A percentile compares a stretch with the other conserved stretches of the same genome.
These are phyloP conservation scores for Daboia siamensis DNA, from an alignment of 2,113 vertebrate species.

Conservation along the genomic window DNA sequence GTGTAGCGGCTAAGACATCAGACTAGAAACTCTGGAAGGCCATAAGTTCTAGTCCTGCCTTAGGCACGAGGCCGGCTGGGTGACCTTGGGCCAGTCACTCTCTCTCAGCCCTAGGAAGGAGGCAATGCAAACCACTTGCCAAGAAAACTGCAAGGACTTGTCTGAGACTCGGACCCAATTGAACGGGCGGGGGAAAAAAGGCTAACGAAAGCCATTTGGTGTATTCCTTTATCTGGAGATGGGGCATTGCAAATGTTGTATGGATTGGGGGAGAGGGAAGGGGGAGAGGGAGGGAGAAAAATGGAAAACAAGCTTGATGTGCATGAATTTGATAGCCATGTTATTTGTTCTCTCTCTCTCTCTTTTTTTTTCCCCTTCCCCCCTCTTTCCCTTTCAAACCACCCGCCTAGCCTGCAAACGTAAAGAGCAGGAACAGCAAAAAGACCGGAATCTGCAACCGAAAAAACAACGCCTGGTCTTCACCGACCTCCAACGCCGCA, in stretches of 20 bases:
- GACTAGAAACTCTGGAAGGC: background rate
- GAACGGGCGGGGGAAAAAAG: no score
- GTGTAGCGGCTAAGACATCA: background rate
- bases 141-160: background rate
- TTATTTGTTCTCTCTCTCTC: constrained; percentile 37
- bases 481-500: constrained; percentile 97
- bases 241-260: background rate
- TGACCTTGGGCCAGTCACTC: background rate
- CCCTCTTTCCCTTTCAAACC: background rate
- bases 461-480: constrained; percentile 98
- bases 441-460: constrained; percentile 89
- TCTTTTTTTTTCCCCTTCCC: fast-evolving
- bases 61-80: background rate
- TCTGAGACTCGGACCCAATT: background rate
- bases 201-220: background rate
- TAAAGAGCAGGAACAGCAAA: constrained; percentile 97
- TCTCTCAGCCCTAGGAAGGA: background rate
- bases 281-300: background rate
- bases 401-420: constrained; percentile 87
- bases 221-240: background rate
- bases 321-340: constrained; percentile 31
- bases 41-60: background rate
- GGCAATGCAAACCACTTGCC: background rate
- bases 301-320: background rate
- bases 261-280: background rate